A percentile compares a stretch with the other conserved stretches of the same genome.
Evolutionary conservation across 2,113 vertebrate genomes (phyloP).

Genomic region (Anseranas semipalmata): DNA sequence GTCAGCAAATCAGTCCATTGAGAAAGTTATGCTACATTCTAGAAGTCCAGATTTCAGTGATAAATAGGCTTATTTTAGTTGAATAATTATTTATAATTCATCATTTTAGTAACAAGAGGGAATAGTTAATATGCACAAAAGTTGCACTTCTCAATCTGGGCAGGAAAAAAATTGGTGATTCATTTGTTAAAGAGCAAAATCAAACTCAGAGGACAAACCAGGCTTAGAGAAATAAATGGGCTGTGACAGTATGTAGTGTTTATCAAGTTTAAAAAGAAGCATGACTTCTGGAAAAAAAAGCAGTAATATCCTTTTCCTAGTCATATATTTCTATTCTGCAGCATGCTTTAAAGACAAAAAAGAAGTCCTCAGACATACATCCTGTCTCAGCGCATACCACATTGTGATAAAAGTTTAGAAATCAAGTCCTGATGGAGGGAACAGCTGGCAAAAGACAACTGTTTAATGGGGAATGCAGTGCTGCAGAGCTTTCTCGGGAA

Average conservation of each 20-base stretch:
- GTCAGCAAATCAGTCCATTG: conserved; percentile 19
- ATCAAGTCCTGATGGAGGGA: background rate
- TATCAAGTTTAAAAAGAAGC: conserved; percentile 19
- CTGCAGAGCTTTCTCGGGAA: background rate
- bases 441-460: background rate
- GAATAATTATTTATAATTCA: conserved; percentile 49
- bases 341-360: background rate
- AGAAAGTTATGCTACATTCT: background rate
- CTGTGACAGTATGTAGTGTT: background rate
- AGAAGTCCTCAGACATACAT: background rate
- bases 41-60: background rate
- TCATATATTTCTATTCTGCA: background rate
- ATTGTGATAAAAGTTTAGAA: background rate
- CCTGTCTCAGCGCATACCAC: background rate
- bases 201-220: conserved; percentile 37
- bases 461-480: background rate
- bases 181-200: conserved; percentile 42
- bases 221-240: conserved; percentile 47
- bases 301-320: background rate
- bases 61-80: conserved; percentile 43
- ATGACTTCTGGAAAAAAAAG: background rate
- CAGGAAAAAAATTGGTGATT: conserved; percentile 35
- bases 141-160: conserved; percentile 26
- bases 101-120: conserved; percentile 25
- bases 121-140: conserved; percentile 38